Conservation (phyloP, 2,113 vertebrate genomes). For the Macquaria australasica region DNA sequence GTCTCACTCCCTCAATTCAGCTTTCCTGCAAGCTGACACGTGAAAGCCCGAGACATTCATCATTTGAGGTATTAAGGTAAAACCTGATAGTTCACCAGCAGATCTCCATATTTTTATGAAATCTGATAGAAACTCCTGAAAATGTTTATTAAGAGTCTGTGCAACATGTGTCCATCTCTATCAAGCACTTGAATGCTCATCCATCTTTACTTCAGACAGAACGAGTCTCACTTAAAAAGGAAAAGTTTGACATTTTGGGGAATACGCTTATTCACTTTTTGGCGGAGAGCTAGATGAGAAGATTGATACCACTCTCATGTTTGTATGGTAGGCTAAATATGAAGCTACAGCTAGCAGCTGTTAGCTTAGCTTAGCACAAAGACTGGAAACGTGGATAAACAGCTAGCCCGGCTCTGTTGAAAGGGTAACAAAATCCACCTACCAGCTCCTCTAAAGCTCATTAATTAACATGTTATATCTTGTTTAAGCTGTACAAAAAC, state of each 20-base stretch:
- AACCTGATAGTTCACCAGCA: constrained; percentile 9
- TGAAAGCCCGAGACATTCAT: not conserved
- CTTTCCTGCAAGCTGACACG: not conserved
- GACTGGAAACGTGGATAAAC: not conserved
- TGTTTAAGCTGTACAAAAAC: not conserved
- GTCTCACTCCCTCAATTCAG: not conserved
- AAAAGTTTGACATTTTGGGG: constrained; percentile 7
- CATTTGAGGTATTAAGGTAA: constrained; percentile 49
- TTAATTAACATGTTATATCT: not conserved
- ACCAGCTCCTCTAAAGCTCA: not conserved
- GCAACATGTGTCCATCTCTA: constrained; percentile 4
- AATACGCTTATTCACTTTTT: not conserved
- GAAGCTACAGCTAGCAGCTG: not conserved
- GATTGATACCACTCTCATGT: not conserved
- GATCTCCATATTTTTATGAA: not conserved
- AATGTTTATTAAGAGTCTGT: constrained; percentile 8
- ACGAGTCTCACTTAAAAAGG: not conserved
- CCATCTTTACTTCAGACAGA: not conserved
- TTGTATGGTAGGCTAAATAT: not conserved
- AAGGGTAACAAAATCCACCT: not conserved
- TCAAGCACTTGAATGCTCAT: constrained; percentile 19
- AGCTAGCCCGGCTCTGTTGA: not conserved
- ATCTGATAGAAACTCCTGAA: constrained; percentile 7
- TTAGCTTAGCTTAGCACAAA: not conserved
- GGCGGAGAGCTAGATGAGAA: not conserved